These are phyloP conservation scores for Cephalophus harveyi DNA, from an alignment of 2,113 vertebrate species.

Conservation along the genomic window DNA sequence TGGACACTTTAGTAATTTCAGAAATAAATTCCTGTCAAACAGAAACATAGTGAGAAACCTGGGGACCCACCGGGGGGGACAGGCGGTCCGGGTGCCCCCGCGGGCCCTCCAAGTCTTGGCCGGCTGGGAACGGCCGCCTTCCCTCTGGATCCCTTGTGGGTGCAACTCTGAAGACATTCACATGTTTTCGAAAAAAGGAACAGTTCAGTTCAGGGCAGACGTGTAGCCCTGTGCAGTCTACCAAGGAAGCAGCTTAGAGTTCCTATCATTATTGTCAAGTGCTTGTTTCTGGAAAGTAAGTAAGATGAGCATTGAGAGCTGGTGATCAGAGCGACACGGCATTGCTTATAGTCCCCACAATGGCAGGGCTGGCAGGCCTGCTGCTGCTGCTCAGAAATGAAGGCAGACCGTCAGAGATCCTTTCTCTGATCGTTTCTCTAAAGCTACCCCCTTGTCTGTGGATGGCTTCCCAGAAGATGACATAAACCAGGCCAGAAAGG, in stretches of 20 bases:
- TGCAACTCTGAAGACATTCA: not conserved
- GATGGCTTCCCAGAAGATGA: slow-evolving; percentile 23
- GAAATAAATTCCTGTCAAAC: not conserved
- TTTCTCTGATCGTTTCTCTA: slow-evolving; percentile 36
- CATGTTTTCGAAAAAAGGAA: not conserved
- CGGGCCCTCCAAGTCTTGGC: not conserved
- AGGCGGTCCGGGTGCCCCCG: not conserved
- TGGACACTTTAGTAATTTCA: not conserved
- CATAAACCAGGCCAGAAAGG: not conserved
- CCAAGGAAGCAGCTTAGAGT: not conserved
- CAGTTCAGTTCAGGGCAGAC: not conserved
- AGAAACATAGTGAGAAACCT: not conserved
- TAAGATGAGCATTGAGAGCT: not conserved
- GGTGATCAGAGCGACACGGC: not conserved
- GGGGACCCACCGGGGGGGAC: not conserved
- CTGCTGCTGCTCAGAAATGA: not conserved
- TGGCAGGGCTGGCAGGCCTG: not conserved
- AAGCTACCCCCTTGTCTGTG: not conserved
- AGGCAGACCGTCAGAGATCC: not conserved
- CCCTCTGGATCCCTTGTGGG: not conserved
- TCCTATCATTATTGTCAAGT: not conserved
- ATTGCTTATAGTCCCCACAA: not conserved
- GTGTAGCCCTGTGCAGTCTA: not conserved
- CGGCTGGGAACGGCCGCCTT: fast-evolving
- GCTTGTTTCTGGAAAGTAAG: slow-evolving; percentile 9